Base-by-base conservation (phyloP, 2,113 vertebrate species). In the Forbesichthys papilliferus region DNA sequence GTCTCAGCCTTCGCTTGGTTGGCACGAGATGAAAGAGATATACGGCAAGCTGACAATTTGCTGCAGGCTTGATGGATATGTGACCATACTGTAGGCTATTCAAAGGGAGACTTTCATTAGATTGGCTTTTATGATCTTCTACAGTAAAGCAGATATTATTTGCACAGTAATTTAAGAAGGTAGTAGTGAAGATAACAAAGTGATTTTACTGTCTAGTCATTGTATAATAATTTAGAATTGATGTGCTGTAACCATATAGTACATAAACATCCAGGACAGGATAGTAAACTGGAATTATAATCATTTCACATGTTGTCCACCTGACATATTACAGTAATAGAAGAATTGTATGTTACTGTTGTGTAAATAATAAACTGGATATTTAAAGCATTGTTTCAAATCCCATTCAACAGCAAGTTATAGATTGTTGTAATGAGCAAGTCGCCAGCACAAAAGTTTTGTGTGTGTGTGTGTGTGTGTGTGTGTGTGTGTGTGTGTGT, bases 1-100 rank as follows among this genome's bases (percentile, higher is more conserved):
- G 51, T 86, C 68, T 78, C 78, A 89, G 85, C 74, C 85, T 84
- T 87, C 52, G 83, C 78, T 64, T 14, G 56, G 57, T 46, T 49
- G 49, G 74, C 58, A 70, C 64, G 10, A 33, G 12, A 33, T 27
- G 27, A 27, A 58, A 58, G 56, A 34, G 3, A 58, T 58, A 18
- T 58, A 34, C 20, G 13, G 13, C n/a, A 14, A 54, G 52, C n/a
- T 14, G 14, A 54, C 13, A 54, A 58, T 57, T 8, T 58, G 12
- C 56, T 34, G 27, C n/a, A 58, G 14, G 54, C 27, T 34, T 54
- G 6, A 13, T n/a, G 52, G 52, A 54, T 27, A 27, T 16, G 6
- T 54, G 52, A 54, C 52, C 6, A 16, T 54, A 8, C 27, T 27
- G 27, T 42, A 42, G 27, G 27, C 27, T 54, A 54, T 16, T n/a